These are phyloP conservation scores for Loriculus beryllinus DNA, from an alignment of 2,797 vertebrate genomes.

Conservation along the genomic window DNA sequence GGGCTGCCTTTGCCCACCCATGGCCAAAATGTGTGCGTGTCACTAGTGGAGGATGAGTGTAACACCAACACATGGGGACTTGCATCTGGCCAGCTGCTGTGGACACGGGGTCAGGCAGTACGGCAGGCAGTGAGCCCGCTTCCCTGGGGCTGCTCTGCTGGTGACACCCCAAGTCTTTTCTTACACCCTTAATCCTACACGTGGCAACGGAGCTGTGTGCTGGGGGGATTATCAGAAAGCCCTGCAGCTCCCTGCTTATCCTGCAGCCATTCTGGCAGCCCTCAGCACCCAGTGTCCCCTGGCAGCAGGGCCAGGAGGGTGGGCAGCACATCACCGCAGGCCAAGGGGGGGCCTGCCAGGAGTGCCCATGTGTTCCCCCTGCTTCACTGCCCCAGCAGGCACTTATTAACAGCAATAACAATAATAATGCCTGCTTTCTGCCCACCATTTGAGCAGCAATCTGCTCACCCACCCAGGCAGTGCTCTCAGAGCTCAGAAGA, in stretches of 20 bases:
- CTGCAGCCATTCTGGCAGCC: not conserved
- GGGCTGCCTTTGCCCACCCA: not conserved
- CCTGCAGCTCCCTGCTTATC: not conserved
- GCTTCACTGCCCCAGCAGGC: not conserved
- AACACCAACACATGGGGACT: fast-evolving
- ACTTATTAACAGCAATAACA: not conserved
- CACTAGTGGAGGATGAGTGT: fast-evolving
- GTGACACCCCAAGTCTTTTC: not conserved
- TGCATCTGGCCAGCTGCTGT: not conserved
- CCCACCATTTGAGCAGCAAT: not conserved
- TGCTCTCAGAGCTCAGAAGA: constrained; percentile 15
- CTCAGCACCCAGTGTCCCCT: fast-evolving
- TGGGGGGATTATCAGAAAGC: not conserved
- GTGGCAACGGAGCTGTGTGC: fast-evolving
- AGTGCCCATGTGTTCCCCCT: not conserved
- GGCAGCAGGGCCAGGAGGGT: not conserved
- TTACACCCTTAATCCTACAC: not conserved
- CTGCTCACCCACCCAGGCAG: not conserved
- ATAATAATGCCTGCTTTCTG: not conserved
- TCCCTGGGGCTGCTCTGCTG: not conserved
- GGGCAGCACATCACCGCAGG: fast-evolving
- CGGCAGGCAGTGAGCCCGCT: fast-evolving
- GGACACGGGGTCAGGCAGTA: not conserved
- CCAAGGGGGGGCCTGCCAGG: not conserved
- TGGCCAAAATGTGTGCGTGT: fast-evolving